These are phyloP conservation scores for Temnothorax curvispinosus DNA, from an alignment of 1,140 invertebrate genomes.

Conservation along the genomic window DNA sequence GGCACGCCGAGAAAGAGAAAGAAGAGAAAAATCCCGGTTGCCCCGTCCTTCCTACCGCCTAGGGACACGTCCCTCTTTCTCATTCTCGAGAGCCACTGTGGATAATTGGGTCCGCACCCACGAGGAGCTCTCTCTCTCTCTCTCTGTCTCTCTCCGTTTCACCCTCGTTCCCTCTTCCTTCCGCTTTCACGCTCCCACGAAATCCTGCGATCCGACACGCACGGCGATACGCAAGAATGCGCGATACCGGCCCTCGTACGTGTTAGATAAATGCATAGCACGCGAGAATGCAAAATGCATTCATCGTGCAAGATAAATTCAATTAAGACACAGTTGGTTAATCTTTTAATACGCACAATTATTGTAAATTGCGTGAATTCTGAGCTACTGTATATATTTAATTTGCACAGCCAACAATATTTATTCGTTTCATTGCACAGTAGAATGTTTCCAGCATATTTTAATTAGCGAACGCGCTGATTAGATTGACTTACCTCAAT, in stretches of 20 bases:
- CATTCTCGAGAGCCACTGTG: conserved; percentile 69
- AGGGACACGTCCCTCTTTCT: conserved; percentile 61
- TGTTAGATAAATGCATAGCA: background rate
- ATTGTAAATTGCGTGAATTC: background rate
- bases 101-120: conserved; percentile 72
- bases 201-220: conserved; percentile 33
- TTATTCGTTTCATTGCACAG: background rate
- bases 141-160: conserved; percentile 1
- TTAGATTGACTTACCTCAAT: background rate
- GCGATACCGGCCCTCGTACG: background rate
- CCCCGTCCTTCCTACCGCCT: conserved; percentile 60
- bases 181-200: conserved; percentile 8
- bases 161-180: background rate
- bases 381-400: background rate
- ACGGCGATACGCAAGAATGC: conserved; percentile 3
- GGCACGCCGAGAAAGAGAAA: conserved; percentile 55
- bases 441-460: background rate
- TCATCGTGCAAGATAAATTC: conserved; percentile 1
- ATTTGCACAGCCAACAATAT: background rate
- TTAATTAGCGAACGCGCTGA: too few relatives aligned
- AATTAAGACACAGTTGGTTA: background rate
- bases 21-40: conserved; percentile 56
- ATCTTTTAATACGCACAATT: background rate
- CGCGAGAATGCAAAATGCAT: background rate
- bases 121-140: conserved; percentile 17